phyloP scores from a whole-genome alignment of 2,888 invertebrate genomes.

The Yponomeuta malinellus region DNA sequence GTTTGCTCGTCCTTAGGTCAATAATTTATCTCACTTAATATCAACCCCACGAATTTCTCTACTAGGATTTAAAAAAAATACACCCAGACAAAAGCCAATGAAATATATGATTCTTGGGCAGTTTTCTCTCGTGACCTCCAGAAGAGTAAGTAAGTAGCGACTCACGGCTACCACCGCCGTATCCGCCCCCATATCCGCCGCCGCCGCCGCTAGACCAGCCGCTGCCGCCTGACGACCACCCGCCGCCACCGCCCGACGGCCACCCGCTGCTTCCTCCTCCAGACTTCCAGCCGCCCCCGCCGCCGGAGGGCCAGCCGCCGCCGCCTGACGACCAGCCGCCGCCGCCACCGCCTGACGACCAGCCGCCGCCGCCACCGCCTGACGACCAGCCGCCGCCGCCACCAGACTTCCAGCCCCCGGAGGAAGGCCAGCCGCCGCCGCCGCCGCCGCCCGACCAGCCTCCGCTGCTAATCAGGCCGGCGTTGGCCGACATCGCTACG shows the following conservation, averaged over 20 bases:
- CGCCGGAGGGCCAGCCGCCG: conserved; percentile 27
- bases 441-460: conserved; percentile 31
- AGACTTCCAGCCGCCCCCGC: conserved; percentile 20
- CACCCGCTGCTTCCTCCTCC: conserved; percentile 25
- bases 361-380: conserved; percentile 34
- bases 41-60: too few relatives aligned
- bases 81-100: too few relatives aligned
- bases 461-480: conserved; percentile 52
- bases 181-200: conserved; percentile 23
- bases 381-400: conserved; percentile 26
- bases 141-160: neutral
- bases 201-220: conserved; percentile 26
- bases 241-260: conserved; percentile 27
- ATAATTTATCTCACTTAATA: too few relatives aligned
- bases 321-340: conserved; percentile 20
- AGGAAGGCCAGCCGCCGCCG: conserved; percentile 28
- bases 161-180: conserved; percentile 17
- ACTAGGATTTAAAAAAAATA: too few relatives aligned
- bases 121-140: too few relatives aligned
- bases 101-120: too few relatives aligned
- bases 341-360: conserved; percentile 30
- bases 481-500: conserved; percentile 51
- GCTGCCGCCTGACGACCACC: conserved; percentile 24
- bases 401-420: conserved; percentile 39
- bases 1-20: too few relatives aligned